Conservation (phyloP, 2,113 vertebrate species). For the Microtus ochrogaster region DNA sequence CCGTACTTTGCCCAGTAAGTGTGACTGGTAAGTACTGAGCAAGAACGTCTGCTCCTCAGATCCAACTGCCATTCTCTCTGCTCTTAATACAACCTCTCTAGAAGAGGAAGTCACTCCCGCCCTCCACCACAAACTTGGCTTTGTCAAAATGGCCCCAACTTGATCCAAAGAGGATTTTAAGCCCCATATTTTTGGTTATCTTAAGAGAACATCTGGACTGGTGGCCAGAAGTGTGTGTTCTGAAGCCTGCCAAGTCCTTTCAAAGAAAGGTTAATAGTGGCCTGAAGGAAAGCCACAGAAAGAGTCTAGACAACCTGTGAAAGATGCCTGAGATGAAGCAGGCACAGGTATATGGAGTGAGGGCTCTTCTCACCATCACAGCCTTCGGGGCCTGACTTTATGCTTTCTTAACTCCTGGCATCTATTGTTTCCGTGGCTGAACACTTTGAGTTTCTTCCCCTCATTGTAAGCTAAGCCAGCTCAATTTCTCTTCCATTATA, state of each 20-base stretch:
- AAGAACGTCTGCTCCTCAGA: neutral
- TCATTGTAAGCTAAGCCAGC: conserved; percentile 43
- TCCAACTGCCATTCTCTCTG: neutral
- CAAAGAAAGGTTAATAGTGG: neutral
- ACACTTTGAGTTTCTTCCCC: conserved; percentile 18
- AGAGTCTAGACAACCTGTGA: neutral
- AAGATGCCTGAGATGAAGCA: neutral
- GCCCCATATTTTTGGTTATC: neutral
- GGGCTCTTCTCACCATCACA: neutral
- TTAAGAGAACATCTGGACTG: neutral
- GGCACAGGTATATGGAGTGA: neutral
- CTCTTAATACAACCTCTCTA: neutral
- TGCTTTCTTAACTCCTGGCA: neutral
- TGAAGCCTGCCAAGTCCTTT: neutral
- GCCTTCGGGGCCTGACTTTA: neutral
- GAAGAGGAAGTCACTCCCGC: neutral
- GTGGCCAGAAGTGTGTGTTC: neutral
- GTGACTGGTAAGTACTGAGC: neutral
- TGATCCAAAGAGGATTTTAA: neutral
- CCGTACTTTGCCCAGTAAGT: neutral
- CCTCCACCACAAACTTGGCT: neutral
- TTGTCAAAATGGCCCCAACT: neutral
- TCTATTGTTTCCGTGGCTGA: conserved; percentile 67
- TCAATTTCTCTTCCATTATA: conserved; percentile 58
- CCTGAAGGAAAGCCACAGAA: neutral